Base-by-base conservation (phyloP, 2,113 vertebrate genomes). In the Zosterops borbonicus region DNA sequence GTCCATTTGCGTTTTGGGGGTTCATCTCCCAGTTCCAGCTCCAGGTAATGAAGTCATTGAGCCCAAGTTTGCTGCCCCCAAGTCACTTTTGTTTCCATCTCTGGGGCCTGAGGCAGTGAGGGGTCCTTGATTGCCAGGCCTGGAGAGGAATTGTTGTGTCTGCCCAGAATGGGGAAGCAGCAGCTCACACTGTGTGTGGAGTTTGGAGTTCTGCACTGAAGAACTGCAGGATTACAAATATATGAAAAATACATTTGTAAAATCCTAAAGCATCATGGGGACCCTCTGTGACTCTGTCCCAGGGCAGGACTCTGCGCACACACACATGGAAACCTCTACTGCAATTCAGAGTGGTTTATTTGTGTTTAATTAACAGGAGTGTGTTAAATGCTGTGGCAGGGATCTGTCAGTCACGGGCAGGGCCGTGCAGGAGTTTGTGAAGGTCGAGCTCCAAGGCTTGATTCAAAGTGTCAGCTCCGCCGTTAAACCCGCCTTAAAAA, bases 391-490 rank as follows among this genome's bases (percentile, higher is more conserved):
- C 58, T 84, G 63, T 47, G 58, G 91, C 89, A 28, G 29, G 79
- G 67, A 28, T 33, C 73, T 77, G 79, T 92, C 95, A 79, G 22
- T 87, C 91, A 58, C 3, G 35, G 7, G 10, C 53, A 19, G 15
- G 47, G 79, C 53, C 18, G 76, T 5, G 62, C 31, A 42, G 82
- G 4, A 21, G 41, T 5, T 67, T 59, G 55, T 62, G 80, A 90
- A 97, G 84, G 84, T 87, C 67, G 33, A 0, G 21, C 83, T 82
- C 50, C 9, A 68, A 81, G 83, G 60, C 84, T 76, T 71, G 88
- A 91, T 94, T 87, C 95, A 31, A 91, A 90, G 71, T 87, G 93
- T 91, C 86, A 77, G 84, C 90, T 95, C 64, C 8, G 11, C 76
- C 65, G 14, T 37, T 71, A 68, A 49, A 58, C 39, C 25, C 73